Evolutionary conservation across 2,888 invertebrate genomes (phyloP).

Genomic region (Scelioninae gen. 1): DNA sequence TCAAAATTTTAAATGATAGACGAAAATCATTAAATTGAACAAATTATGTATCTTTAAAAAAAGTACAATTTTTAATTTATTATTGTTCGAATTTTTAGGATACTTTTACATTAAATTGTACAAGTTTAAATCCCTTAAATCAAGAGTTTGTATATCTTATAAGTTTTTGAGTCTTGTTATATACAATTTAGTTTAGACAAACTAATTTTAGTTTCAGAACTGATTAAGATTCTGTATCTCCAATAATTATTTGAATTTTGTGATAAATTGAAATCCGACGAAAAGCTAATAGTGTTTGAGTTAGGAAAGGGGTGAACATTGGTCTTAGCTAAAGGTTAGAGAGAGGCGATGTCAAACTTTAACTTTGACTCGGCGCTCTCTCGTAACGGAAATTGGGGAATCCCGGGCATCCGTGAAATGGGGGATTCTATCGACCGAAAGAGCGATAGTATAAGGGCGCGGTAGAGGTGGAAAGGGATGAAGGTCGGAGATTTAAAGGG

Average conservation of each 20-base stretch:
- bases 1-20: too few relatives aligned
- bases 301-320: conserved; percentile 33
- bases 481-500: conserved; percentile 80
- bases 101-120: too few relatives aligned
- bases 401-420: conserved; percentile 80
- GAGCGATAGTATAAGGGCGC: conserved; percentile 66
- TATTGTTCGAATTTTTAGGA: too few relatives aligned
- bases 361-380: conserved; percentile 74
- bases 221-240: too few relatives aligned
- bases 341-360: conserved; percentile 72
- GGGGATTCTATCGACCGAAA: conserved; percentile 80
- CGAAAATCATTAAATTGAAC: too few relatives aligned
- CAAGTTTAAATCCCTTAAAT: too few relatives aligned
- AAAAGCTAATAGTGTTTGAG: conserved; percentile 9
- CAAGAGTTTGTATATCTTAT: too few relatives aligned
- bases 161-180: too few relatives aligned
- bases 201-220: too few relatives aligned
- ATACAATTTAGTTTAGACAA: too few relatives aligned
- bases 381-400: conserved; percentile 81
- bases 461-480: conserved; percentile 68
- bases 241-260: background rate
- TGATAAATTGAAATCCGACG: conserved; percentile 5
- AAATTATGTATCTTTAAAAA: too few relatives aligned
- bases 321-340: conserved; percentile 65
- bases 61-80: too few relatives aligned